Conservation (phyloP, 2,797 vertebrate species). For the Siniperca scherzeri region DNA sequence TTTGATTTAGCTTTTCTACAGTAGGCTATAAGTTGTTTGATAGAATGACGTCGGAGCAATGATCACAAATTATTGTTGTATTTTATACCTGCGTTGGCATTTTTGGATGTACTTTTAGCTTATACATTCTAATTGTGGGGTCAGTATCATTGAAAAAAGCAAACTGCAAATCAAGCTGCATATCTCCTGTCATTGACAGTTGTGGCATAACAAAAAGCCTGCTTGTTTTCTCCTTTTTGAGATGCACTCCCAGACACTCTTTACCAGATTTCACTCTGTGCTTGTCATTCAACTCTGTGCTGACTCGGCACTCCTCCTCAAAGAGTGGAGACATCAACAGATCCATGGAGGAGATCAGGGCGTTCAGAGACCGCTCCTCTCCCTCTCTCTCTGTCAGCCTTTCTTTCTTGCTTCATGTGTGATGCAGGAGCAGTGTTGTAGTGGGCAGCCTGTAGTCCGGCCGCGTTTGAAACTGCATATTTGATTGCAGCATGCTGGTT, state of each 20-base stretch:
- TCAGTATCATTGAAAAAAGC: constrained; percentile 17
- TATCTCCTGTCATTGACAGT: constrained; percentile 35
- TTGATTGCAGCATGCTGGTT: constrained; percentile 51
- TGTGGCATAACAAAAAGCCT: constrained; percentile 21
- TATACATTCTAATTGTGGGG: constrained; percentile 8
- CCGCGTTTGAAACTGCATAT: constrained; percentile 53
- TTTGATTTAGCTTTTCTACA: neutral
- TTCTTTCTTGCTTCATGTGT: constrained; percentile 35
- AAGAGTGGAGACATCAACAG: constrained; percentile 69
- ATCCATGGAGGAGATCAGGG: constrained; percentile 62
- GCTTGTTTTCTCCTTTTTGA: constrained; percentile 38
- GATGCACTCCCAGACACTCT: constrained; percentile 52
- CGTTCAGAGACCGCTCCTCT: constrained; percentile 41
- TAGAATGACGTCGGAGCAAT: neutral
- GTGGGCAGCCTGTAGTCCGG: constrained; percentile 18
- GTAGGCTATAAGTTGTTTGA: neutral
- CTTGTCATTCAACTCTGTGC: constrained; percentile 70
- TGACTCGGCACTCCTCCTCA: constrained; percentile 65
- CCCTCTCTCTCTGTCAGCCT: constrained; percentile 54
- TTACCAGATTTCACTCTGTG: constrained; percentile 48
- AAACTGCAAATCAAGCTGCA: constrained; percentile 12
- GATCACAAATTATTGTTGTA: neutral
- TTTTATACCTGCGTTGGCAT: neutral
- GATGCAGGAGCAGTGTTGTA: constrained; percentile 24
- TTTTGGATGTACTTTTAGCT: constrained; percentile 14